These are phyloP conservation scores for Cyclophora albipunctata DNA, from an alignment of 2,888 invertebrate genomes.

Conservation along the genomic window DNA sequence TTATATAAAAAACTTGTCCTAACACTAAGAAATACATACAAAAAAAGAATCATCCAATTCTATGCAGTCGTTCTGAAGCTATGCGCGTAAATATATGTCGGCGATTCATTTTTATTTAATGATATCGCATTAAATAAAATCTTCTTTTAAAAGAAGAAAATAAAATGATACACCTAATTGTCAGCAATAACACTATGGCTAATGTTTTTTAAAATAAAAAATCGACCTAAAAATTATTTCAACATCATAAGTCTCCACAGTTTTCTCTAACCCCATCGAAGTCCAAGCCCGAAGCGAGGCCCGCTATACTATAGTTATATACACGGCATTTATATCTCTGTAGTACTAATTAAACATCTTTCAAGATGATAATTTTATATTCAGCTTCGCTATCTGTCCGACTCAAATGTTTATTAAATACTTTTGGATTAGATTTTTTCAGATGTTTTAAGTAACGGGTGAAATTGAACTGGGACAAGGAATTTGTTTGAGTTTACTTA, in stretches of 20 bases:
- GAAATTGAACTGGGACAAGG: neutral
- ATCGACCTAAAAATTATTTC: neutral
- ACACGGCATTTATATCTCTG: slow-evolving; percentile 22
- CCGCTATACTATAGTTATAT: slow-evolving; percentile 19
- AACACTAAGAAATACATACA: no score
- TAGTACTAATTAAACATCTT: slow-evolving; percentile 32
- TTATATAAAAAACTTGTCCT: no score
- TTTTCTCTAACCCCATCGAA: slow-evolving; percentile 10
- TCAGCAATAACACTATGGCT: no score
- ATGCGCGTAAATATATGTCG: no score
- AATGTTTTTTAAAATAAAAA: no score
- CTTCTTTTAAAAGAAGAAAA: no score
- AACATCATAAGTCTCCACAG: slow-evolving; percentile 6
- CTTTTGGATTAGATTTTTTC: neutral
- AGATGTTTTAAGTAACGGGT: neutral
- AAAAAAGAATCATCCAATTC: no score
- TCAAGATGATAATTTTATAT: slow-evolving; percentile 17
- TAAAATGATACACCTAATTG: no score
- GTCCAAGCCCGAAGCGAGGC: slow-evolving; percentile 17
- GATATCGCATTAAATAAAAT: no score
- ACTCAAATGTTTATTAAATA: slow-evolving; percentile 5
- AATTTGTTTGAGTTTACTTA: no score
- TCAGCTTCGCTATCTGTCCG: slow-evolving; percentile 13
- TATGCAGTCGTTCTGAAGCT: no score
- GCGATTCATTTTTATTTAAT: no score